Evolutionary conservation across 2,888 invertebrate species (phyloP), one percentile per base, ranked within the genome.

Genomic region (Eupithecia pulchellata): DNA sequence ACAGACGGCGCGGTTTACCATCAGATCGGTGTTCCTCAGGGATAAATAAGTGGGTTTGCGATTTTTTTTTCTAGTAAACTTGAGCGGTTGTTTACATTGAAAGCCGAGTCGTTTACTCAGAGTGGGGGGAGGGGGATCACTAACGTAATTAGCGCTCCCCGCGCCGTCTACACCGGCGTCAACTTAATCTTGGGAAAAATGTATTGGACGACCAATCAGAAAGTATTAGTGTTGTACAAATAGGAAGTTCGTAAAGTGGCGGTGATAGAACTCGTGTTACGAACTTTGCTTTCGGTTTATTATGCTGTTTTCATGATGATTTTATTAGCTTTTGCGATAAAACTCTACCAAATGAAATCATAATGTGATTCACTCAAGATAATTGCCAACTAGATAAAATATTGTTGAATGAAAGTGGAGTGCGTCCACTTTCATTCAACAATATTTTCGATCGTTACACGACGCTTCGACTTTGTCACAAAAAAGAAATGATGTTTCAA

Each of bases 51-150:
- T 91, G 88, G 89, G 86, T 90, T 92, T 89, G 89, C 85, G 90
- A 91, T 88, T 92, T 91, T 92, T 91, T 92, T 60, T 91, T 89
- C 89, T 85, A 84, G 86, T 89, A 88, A 90, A 91, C 88, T 92
- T 88, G 89, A 90, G 87, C 87, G 86, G 83, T 89, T 93, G 92
- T 93, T 92, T 93, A 89, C 89, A 88, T 82, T 87, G 91, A 89
- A 91, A 92, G 89, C 87, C 85, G 89, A 90, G 89, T 90, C 89
- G 93, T 93, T 92, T 91, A 87, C 90, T 91, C 90, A 70, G 81
- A 86, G 85, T 81, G 83, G 81, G 76, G 77, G 79, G 78, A 77
- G 80, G 82, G 82, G 86, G 85, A 86, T 88, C 88, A 86, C 90
- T 91, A 91, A 93, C 88, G 85, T 91, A 92, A 93, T 93, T 92